Percentiles rank a stretch among this genome's conserved stretches.
Evolutionary conservation across 2,797 vertebrate species (phyloP).

Genomic region (Protosalanx chinensis): DNA sequence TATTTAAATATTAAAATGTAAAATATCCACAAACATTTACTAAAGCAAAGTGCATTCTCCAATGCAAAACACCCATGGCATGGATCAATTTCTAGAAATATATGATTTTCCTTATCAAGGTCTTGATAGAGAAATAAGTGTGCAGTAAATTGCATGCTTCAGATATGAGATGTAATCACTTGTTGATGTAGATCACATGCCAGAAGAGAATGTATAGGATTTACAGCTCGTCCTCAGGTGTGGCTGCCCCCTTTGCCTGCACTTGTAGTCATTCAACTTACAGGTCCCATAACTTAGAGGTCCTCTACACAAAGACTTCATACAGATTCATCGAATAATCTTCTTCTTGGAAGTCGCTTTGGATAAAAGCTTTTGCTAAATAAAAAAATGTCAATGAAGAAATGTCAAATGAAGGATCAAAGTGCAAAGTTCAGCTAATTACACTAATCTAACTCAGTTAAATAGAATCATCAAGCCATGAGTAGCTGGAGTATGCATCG

Average conservation of each 20-base stretch:
- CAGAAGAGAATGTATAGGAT: neutral
- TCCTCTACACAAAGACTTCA: neutral
- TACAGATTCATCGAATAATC: neutral
- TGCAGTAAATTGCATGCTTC: neutral
- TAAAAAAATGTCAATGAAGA: too few relatives aligned
- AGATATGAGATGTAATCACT: neutral
- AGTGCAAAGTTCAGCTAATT: neutral
- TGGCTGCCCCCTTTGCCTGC: neutral
- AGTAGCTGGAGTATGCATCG: neutral
- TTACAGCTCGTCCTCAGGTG: neutral
- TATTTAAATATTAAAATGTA: conserved; percentile 9
- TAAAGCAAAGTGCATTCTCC: conserved; percentile 25
- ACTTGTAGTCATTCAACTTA: neutral
- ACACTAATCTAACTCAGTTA: neutral
- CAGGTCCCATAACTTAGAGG: neutral
- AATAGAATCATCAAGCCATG: conserved; percentile 5
- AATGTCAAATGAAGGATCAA: too few relatives aligned
- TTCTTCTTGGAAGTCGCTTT: too few relatives aligned
- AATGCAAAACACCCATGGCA: conserved; percentile 25
- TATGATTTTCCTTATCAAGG: neutral
- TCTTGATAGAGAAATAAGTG: neutral
- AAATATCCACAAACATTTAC: neutral
- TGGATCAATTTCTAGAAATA: conserved; percentile 26
- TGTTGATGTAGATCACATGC: conserved; percentile 3
- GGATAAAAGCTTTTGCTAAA: too few relatives aligned